These are phyloP conservation scores for Lucilia cuprina DNA, from an alignment of 1,140 invertebrate genomes.

Conservation along the genomic window DNA sequence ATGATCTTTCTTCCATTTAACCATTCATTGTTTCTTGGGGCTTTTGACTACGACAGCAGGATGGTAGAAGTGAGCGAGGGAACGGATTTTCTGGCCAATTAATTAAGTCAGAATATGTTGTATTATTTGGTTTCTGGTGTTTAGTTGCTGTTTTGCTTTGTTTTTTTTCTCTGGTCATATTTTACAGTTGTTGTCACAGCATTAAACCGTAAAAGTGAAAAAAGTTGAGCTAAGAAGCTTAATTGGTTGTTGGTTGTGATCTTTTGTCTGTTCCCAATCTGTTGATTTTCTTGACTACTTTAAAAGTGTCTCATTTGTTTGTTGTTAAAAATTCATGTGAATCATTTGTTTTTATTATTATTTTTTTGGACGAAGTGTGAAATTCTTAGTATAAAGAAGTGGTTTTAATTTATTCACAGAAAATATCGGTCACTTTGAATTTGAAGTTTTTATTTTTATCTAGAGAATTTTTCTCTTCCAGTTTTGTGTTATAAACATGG, in stretches of 20 bases:
- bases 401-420: neutral
- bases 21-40: neutral
- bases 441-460: neutral
- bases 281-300: neutral
- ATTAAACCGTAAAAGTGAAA: neutral
- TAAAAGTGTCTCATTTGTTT: constrained; percentile 4
- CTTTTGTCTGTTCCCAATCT: neutral
- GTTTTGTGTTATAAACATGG: too few relatives aligned
- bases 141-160: neutral
- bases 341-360: too few relatives aligned
- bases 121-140: constrained; percentile 25
- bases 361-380: neutral
- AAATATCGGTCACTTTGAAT: neutral
- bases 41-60: neutral
- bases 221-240: constrained; percentile 19
- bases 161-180: neutral
- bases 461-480: too few relatives aligned
- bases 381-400: neutral
- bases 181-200: neutral
- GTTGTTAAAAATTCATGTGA: constrained; percentile 11
- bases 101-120: constrained; percentile 35
- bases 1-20: neutral
- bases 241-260: constrained; percentile 27
- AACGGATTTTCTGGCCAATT: constrained; percentile 26
- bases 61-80: too few relatives aligned